Conservation (phyloP, 2,797 vertebrate genomes). For the Enteromius treurensis region DNA sequence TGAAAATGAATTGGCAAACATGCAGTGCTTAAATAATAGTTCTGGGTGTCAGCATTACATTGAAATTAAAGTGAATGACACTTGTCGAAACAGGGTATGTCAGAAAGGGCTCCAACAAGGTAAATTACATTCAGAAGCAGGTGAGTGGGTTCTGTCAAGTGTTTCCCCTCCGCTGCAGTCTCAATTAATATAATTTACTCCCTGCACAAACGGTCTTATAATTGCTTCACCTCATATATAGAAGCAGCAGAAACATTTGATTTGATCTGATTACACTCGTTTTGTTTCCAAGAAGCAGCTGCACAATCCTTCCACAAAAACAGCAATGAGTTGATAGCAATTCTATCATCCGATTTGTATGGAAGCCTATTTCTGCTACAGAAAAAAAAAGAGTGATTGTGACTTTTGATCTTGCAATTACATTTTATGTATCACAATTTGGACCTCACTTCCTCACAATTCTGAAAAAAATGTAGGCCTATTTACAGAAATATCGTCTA, state of each 20-base stretch:
- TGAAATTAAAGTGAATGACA: constrained; percentile 33
- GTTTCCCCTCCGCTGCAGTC: constrained; percentile 32
- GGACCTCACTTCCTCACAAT: background rate
- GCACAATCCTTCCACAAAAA: constrained; percentile 1
- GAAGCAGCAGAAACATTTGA: constrained; percentile 26
- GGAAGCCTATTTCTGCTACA: background rate
- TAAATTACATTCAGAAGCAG: constrained; percentile 40
- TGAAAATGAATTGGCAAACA: background rate
- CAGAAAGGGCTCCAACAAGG: constrained; percentile 35
- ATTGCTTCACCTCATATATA: constrained; percentile 35
- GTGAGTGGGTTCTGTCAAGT: constrained; percentile 33
- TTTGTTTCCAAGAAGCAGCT: constrained; percentile 27
- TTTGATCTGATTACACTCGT: constrained; percentile 31
- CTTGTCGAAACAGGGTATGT: constrained; percentile 31
- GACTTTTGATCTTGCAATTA: background rate
- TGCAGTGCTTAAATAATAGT: constrained; percentile 10
- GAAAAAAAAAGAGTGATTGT: background rate
- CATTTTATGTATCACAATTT: background rate
- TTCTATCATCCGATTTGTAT: background rate
- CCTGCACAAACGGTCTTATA: constrained; percentile 24
- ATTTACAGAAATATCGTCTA: background rate
- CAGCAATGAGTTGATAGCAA: background rate
- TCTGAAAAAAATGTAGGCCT: background rate
- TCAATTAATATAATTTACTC: constrained; percentile 48
- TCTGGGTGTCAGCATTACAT: background rate